Evolutionary conservation across 2,113 vertebrate genomes (phyloP), one percentile per base, ranked within the genome.

Genomic region (Azemiops feae): DNA sequence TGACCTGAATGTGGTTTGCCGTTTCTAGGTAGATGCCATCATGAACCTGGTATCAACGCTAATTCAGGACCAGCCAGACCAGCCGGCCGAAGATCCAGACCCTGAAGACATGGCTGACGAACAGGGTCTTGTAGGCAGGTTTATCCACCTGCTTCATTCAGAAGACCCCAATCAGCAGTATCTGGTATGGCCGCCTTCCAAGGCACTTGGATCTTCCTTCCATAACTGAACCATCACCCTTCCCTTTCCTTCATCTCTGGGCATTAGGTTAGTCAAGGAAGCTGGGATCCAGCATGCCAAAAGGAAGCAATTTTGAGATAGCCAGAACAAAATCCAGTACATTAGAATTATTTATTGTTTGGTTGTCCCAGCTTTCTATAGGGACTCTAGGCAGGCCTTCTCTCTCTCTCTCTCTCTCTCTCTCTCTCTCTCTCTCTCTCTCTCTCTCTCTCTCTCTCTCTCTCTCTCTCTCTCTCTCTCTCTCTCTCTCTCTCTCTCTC

Each of bases 91-190:
- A 91, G 99, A 99, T 57, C 99, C 99, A 1, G 99, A 99, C 95
- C 99, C 99, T 0, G 99, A 99, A 94, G 99, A 99, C 96, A 99
- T 99, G 97, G 98, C 99, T 25, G 99, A 99, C 93, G 99, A 99
- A 95, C 99, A 99, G 96, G 98, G 99, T 93, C 98, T 99, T 39
- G 99, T 99, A 93, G 99, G 99, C 58, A 97, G 99, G 50, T 99
- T 99, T 96, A 99, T 99, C 96, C 99, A 99, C 92, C 98, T 99
- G 27, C 96, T 99, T 22, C 98, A 97, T 69, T 99, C 99, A 2
- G 99, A 99, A 39, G 99, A 99, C 94, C 99, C 99, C 0, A 99
- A 99, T 95, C 99, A 99, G 45, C 99, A 99, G 96, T 99, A 99
- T 93, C 96, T 99, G 97, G 99, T 99, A 97, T 43, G 96, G 69